Evolutionary conservation across 92 coral and sea anemone genomes (phyloP).

Genomic region (Heliopora coerulea): DNA sequence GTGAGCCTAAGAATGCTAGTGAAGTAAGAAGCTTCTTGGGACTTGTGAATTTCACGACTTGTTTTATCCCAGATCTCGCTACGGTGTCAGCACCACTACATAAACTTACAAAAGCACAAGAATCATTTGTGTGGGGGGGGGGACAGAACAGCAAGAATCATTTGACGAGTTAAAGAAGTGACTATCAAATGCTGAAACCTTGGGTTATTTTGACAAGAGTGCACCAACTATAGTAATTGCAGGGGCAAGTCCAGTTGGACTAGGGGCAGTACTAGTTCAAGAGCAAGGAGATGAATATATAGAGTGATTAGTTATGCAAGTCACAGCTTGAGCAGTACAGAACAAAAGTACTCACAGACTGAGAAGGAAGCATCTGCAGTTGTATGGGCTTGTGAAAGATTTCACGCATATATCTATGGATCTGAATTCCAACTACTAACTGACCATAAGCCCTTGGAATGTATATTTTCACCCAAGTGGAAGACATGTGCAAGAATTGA

Average conservation of each 20-base stretch:
- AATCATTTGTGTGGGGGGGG: too few relatives aligned
- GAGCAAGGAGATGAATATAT: conserved; percentile 44
- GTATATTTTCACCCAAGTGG: neutral
- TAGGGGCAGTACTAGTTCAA: conserved; percentile 47
- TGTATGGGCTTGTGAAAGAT: conserved; percentile 59
- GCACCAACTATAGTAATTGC: conserved; percentile 48
- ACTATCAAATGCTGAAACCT: neutral
- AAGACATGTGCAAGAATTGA: conserved; percentile 21
- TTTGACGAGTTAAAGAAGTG: conserved; percentile 5
- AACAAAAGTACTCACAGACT: conserved; percentile 49
- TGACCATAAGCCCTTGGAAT: conserved; percentile 3
- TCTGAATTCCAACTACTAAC: neutral
- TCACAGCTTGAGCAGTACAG: conserved; percentile 40
- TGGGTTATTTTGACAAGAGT: conserved; percentile 33
- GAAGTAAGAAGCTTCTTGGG: conserved; percentile 26
- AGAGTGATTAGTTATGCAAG: conserved; percentile 49
- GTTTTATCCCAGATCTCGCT: conserved; percentile 25
- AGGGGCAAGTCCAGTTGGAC: conserved; percentile 48
- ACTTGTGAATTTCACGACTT: neutral
- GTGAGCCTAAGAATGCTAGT: conserved; percentile 21
- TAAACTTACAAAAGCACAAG: conserved; percentile 20
- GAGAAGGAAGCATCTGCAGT: conserved; percentile 56
- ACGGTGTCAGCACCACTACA: conserved; percentile 41
- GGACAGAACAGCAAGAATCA: too few relatives aligned
- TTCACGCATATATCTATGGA: conserved; percentile 40